Evolutionary conservation across 2,113 vertebrate genomes (phyloP).

Genomic region (Silurus asotus): DNA sequence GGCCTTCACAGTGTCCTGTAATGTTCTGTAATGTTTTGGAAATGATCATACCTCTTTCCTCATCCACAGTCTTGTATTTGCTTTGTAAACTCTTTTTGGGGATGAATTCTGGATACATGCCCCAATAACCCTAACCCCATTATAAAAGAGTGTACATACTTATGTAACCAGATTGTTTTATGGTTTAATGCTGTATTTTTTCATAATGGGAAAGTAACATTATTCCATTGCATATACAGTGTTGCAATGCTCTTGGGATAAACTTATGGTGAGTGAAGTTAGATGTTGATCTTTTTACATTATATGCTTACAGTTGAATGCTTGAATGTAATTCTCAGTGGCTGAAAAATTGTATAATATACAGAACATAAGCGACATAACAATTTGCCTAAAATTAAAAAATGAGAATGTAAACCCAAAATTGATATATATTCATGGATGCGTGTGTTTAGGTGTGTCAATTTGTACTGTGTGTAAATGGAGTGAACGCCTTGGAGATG

Average conservation of each 20-base stretch:
- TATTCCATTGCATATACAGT: too few relatives aligned
- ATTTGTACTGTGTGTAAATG: slow-evolving; percentile 92
- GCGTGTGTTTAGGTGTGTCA: slow-evolving; percentile 82
- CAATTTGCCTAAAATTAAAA: background rate
- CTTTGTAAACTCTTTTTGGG: background rate
- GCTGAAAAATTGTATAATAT: background rate
- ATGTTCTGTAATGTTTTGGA: background rate
- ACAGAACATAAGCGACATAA: background rate
- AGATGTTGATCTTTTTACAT: too few relatives aligned
- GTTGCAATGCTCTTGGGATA: too few relatives aligned
- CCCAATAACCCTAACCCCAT: background rate
- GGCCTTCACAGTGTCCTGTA: background rate
- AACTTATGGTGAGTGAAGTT: too few relatives aligned
- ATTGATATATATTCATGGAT: slow-evolving; percentile 11
- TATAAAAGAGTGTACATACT: background rate
- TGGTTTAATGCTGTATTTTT: too few relatives aligned
- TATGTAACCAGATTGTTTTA: too few relatives aligned
- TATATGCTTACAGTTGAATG: background rate
- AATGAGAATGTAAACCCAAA: background rate
- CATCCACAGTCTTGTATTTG: background rate
- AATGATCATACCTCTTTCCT: background rate
- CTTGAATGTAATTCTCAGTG: background rate
- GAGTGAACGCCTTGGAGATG: slow-evolving; percentile 86
- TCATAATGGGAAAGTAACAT: too few relatives aligned
- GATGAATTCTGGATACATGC: background rate